A percentile compares a stretch with the other conserved stretches of the same genome.
These are phyloP conservation scores for Didymodactylos carnosus DNA, from an alignment of 2,888 invertebrate species.

Conservation along the genomic window DNA sequence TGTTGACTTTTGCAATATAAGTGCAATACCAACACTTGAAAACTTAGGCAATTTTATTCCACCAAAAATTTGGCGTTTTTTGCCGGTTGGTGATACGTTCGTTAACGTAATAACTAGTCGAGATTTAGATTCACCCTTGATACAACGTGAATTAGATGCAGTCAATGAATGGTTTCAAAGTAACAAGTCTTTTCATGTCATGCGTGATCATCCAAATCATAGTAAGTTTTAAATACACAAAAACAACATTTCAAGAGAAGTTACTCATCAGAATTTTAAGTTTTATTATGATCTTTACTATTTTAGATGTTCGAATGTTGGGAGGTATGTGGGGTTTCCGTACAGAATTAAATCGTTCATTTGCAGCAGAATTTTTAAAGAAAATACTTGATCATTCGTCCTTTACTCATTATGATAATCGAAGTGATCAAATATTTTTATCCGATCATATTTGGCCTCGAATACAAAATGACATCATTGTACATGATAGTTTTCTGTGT, in stretches of 20 bases:
- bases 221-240: too few relatives aligned
- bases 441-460: not conserved
- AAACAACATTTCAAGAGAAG: too few relatives aligned
- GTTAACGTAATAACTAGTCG: not conserved
- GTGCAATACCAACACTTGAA: not conserved
- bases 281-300: too few relatives aligned
- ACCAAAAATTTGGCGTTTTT: not conserved
- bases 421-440: slow-evolving; percentile 3
- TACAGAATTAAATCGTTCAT: not conserved
- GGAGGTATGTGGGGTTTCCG: slow-evolving; percentile 10
- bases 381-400: not conserved
- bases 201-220: not conserved
- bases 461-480: not conserved
- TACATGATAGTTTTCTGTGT: slow-evolving; percentile 8
- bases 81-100: not conserved
- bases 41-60: not conserved
- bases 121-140: not conserved
- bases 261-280: too few relatives aligned
- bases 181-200: not conserved
- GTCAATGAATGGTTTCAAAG: not conserved
- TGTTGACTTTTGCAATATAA: not conserved
- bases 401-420: not conserved
- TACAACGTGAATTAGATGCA: not conserved
- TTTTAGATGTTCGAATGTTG: not conserved
- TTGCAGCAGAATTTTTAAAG: not conserved